Evolutionary conservation across 2,888 invertebrate species (phyloP).

Genomic region (Pheosia gnoma): DNA sequence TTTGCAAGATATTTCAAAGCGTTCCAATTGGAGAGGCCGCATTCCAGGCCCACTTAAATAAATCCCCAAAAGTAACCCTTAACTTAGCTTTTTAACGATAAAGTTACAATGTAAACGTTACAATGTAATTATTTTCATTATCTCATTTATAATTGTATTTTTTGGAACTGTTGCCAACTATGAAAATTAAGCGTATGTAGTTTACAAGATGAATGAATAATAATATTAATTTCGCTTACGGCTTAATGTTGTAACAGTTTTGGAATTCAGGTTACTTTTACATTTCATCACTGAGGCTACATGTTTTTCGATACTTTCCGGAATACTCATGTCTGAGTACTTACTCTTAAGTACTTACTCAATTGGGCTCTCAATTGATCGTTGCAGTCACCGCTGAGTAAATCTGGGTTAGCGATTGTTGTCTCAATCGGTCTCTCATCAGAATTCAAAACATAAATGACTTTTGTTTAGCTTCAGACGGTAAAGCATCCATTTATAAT

Average conservation of each 20-base stretch:
- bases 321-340: not conserved
- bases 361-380: not conserved
- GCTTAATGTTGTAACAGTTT: not conserved
- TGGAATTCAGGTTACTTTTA: not conserved
- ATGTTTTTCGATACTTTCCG: not conserved
- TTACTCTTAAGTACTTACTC: not conserved
- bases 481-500: constrained; percentile 12
- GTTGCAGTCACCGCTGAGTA: not conserved
- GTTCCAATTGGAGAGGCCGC: constrained; percentile 52
- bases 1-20: constrained; percentile 62
- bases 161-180: not conserved
- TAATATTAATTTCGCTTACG: not conserved
- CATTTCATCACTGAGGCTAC: no score
- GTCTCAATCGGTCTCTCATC: not conserved
- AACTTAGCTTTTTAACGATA: constrained; percentile 15
- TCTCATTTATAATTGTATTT: not conserved
- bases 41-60: constrained; percentile 49
- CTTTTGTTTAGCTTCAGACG: constrained; percentile 14
- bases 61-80: constrained; percentile 40
- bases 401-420: constrained; percentile 2
- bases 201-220: not conserved
- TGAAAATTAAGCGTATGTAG: not conserved
- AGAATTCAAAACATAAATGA: constrained; percentile 2
- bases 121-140: not conserved
- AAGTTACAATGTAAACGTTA: no score